Percentiles rank a stretch among this genome's conserved stretches.
These are phyloP conservation scores for Catocala fraxini DNA, from an alignment of 2,888 invertebrate genomes.

Conservation along the genomic window DNA sequence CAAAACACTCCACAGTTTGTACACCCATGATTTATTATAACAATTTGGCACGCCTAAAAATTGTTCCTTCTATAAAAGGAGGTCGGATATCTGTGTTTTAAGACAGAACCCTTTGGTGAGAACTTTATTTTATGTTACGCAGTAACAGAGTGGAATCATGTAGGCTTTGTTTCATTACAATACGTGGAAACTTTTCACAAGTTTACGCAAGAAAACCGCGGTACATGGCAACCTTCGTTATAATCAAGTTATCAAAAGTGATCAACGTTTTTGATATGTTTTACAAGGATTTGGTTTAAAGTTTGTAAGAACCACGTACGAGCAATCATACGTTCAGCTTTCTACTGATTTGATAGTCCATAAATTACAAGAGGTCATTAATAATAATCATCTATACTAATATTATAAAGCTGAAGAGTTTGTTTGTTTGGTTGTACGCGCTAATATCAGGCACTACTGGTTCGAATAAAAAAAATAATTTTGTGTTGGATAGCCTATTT, in stretches of 20 bases:
- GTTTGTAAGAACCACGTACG: too few relatives aligned
- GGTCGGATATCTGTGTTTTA: constrained; percentile 13
- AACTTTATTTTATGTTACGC: constrained; percentile 5
- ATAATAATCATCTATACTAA: too few relatives aligned
- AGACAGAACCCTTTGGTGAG: not conserved
- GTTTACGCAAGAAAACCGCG: constrained; percentile 11
- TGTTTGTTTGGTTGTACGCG: too few relatives aligned
- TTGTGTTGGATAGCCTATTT: too few relatives aligned
- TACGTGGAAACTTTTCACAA: constrained; percentile 25
- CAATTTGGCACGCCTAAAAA: constrained; percentile 13
- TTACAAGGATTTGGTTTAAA: too few relatives aligned
- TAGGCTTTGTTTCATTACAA: constrained; percentile 32
- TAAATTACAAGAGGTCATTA: too few relatives aligned
- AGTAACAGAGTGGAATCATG: constrained; percentile 21
- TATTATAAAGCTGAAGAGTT: too few relatives aligned
- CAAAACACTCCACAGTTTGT: constrained; percentile 3
- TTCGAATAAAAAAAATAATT: too few relatives aligned
- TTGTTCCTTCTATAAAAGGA: constrained; percentile 1
- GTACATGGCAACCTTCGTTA: constrained; percentile 6
- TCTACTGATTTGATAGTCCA: too few relatives aligned
- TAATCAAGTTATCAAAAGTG: constrained; percentile 5
- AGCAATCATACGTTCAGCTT: too few relatives aligned
- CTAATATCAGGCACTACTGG: too few relatives aligned
- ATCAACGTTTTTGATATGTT: too few relatives aligned
- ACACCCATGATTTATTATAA: constrained; percentile 6